Conservation (phyloP, 2,888 invertebrate species). For the Leucoma salicis region DNA sequence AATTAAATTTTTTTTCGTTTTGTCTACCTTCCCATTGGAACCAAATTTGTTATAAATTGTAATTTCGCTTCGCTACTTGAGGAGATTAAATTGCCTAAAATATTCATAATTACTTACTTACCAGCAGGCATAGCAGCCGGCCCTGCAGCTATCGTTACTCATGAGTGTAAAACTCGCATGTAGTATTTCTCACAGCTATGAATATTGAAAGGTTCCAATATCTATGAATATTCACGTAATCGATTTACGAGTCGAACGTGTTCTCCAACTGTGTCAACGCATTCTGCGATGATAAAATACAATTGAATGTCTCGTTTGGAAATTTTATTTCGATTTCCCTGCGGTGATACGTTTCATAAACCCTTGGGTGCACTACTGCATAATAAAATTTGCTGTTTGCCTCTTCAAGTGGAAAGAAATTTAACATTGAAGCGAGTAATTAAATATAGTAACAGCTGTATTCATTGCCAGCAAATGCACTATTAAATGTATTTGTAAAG, state of each 20-base stretch:
- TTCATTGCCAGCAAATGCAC: neutral
- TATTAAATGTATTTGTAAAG: neutral
- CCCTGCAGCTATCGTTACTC: conserved; percentile 3
- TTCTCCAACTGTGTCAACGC: conserved; percentile 30
- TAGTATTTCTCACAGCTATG: conserved; percentile 11
- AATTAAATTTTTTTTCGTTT: no score
- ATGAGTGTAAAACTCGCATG: conserved; percentile 1
- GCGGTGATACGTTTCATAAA: no score
- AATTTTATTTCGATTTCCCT: neutral
- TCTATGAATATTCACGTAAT: conserved; percentile 19
- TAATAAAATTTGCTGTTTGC: neutral
- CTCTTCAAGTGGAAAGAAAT: neutral
- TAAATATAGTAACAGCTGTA: neutral
- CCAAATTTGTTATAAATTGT: no score
- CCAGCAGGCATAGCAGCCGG: conserved; percentile 1
- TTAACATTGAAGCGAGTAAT: neutral
- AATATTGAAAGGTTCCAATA: conserved; percentile 16
- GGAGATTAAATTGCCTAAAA: neutral
- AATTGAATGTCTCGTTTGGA: conserved; percentile 10
- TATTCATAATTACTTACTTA: neutral
- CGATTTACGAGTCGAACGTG: conserved; percentile 22
- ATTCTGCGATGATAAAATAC: conserved; percentile 23
- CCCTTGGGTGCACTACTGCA: no score
- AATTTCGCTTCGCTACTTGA: no score
- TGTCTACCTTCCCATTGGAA: no score